A percentile compares a stretch with the other conserved stretches of the same genome.
Evolutionary conservation across 2,888 invertebrate species (phyloP).

Genomic region (Spilosoma lubricipeda): DNA sequence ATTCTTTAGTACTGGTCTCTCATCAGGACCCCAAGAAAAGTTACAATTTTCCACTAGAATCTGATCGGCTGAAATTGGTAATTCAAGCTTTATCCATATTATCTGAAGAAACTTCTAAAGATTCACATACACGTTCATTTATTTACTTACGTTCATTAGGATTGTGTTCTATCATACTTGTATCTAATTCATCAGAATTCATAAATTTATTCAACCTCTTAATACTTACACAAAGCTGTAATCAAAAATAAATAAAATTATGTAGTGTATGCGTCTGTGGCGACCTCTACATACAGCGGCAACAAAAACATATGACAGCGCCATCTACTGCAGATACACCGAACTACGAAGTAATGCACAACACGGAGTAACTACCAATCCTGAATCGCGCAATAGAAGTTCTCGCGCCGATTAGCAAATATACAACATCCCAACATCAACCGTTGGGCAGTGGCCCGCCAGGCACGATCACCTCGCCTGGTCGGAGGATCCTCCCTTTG

Average conservation of each 20-base stretch:
- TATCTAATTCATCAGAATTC: slow-evolving; percentile 96
- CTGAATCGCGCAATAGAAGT: too few species aligned
- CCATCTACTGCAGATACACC: too few species aligned
- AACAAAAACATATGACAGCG: too few species aligned
- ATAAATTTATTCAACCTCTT: slow-evolving; percentile 96
- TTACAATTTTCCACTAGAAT: slow-evolving; percentile 93
- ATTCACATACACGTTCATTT: not conserved
- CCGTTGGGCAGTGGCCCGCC: too few species aligned
- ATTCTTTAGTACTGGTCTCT: slow-evolving; percentile 89
- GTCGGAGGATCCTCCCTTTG: too few species aligned
- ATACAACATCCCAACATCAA: too few species aligned
- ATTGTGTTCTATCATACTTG: slow-evolving; percentile 91
- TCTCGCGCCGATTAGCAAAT: too few species aligned
- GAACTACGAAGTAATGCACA: too few species aligned
- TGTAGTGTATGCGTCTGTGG: too few species aligned
- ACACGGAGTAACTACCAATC: too few species aligned
- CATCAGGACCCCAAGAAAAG: slow-evolving; percentile 95
- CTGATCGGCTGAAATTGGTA: slow-evolving; percentile 87
- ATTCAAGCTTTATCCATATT: not conserved
- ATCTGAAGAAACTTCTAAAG: not conserved
- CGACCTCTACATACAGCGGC: too few species aligned
- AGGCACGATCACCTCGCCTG: too few species aligned
- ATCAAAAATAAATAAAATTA: not conserved
- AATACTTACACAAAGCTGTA: slow-evolving; percentile 94
- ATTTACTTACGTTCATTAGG: slow-evolving; percentile 89